Percentiles rank a stretch among this genome's conserved stretches.
Conservation (phyloP, 2,113 vertebrate species). For the Gobiocypris rarus region DNA sequence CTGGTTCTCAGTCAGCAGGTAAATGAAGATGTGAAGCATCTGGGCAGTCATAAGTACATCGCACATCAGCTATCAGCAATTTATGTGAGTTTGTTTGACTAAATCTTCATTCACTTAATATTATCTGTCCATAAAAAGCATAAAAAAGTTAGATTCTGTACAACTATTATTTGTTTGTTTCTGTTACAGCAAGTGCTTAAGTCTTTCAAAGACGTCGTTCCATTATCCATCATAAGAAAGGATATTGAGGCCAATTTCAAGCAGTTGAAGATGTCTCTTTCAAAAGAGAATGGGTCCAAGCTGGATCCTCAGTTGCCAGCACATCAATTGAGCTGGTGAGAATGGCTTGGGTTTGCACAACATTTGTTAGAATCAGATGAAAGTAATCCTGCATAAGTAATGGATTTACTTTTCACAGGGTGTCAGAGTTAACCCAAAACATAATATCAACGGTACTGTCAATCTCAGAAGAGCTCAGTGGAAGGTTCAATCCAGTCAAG, state of each 20-base stretch:
- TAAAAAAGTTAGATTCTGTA: neutral
- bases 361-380: neutral
- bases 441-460: conserved; percentile 69
- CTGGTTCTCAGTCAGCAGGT: conserved; percentile 81
- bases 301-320: conserved; percentile 78
- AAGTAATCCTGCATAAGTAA: neutral
- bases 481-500: conserved; percentile 72
- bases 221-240: conserved; percentile 74
- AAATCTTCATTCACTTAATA: neutral
- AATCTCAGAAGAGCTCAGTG: conserved; percentile 73
- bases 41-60: conserved; percentile 83
- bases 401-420: conserved; percentile 61
- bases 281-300: conserved; percentile 70
- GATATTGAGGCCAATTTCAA: conserved; percentile 84
- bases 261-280: conserved; percentile 78
- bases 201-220: conserved; percentile 74
- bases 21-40: conserved; percentile 79
- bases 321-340: conserved; percentile 77
- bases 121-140: neutral
- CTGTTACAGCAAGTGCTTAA: conserved; percentile 76
- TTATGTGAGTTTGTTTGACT: conserved; percentile 70
- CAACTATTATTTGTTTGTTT: conserved; percentile 4
- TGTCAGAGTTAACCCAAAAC: conserved; percentile 71
- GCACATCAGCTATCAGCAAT: conserved; percentile 83
- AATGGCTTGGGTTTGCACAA: conserved; percentile 6